Conservation (phyloP, 2,888 invertebrate species). For the Mythimna vitellina region DNA sequence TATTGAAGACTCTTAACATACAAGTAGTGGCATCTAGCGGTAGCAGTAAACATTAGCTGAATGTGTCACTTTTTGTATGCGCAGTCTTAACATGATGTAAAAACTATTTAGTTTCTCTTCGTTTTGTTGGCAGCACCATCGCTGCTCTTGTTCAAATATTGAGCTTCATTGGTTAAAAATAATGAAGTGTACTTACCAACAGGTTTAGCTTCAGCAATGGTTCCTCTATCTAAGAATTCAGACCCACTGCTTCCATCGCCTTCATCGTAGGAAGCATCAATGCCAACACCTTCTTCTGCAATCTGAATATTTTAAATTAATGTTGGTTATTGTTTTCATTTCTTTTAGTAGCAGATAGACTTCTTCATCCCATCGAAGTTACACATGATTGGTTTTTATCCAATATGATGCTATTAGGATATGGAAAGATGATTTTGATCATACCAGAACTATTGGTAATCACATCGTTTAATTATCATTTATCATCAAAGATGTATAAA, state of each 20-base stretch:
- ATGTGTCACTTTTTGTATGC: neutral
- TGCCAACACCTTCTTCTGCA: constrained; percentile 84
- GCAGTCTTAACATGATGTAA: neutral
- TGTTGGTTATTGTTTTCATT: neutral
- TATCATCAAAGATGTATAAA: neutral
- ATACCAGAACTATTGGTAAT: no score
- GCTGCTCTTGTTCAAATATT: neutral
- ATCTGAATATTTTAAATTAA: constrained; percentile 71
- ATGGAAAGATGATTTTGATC: no score
- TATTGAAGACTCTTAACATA: neutral
- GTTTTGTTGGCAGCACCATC: constrained; percentile 33
- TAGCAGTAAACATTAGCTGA: neutral
- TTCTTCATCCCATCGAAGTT: no score
- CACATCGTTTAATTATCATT: neutral
- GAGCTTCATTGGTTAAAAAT: neutral
- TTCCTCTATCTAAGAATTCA: constrained; percentile 73
- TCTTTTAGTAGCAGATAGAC: no score
- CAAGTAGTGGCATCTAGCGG: constrained; percentile 42
- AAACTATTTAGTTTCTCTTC: neutral
- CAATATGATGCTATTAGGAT: no score
- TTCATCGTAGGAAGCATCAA: constrained; percentile 81
- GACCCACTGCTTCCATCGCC: constrained; percentile 78
- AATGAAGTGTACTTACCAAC: constrained; percentile 87
- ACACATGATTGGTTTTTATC: no score
- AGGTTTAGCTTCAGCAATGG: constrained; percentile 94